Percentiles rank a stretch among this genome's conserved stretches.
Conservation (phyloP, 2,113 vertebrate genomes). For the Bufo gargarizans region DNA sequence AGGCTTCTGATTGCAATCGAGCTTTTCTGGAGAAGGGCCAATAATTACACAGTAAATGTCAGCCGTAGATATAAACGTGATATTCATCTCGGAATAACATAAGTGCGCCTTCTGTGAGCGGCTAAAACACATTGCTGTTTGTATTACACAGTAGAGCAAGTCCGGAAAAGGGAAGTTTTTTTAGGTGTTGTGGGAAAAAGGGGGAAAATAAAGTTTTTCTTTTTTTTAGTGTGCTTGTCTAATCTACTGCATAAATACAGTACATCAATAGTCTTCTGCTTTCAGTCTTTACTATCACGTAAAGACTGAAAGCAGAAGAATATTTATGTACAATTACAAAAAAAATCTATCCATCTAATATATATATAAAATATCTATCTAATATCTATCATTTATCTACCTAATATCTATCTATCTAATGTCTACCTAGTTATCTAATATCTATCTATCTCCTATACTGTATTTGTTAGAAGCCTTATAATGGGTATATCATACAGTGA, state of each 20-base stretch:
- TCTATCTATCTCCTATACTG: no score
- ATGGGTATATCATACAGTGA: no score
- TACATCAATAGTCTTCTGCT: background rate
- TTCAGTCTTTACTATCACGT: no score
- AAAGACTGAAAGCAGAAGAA: no score
- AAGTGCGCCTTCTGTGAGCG: background rate
- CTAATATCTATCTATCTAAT: no score
- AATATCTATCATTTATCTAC: no score
- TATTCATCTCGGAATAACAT: constrained; percentile 14
- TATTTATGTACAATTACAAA: no score
- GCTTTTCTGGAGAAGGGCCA: background rate
- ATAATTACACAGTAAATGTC: constrained; percentile 26
- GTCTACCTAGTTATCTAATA: no score
- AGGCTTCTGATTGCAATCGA: constrained; percentile 11
- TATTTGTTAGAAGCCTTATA: no score
- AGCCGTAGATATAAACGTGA: constrained; percentile 7
- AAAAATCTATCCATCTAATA: no score
- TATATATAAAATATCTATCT: no score
- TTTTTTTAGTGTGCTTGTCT: background rate
- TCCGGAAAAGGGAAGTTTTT: no score
- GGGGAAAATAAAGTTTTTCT: background rate
- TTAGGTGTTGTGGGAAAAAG: background rate
- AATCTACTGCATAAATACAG: background rate
- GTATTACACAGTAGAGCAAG: background rate
- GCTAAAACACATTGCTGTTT: background rate